A percentile compares a stretch with the other conserved stretches of the same genome.
These are phyloP conservation scores for Channa striata DNA, from an alignment of 2,797 vertebrate genomes.

Conservation along the genomic window DNA sequence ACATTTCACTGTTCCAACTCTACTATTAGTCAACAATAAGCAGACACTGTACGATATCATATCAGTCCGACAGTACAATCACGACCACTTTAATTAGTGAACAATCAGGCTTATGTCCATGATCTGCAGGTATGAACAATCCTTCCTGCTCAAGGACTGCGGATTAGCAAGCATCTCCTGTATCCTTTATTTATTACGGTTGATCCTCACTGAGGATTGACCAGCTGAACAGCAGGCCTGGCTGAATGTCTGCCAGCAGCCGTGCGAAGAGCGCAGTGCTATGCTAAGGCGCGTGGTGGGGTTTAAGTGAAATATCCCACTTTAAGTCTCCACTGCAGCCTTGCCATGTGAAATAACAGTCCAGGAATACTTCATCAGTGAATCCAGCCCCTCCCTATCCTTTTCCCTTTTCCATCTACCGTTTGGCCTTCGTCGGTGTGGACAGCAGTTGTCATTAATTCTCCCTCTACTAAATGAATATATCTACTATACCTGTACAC, in stretches of 20 bases:
- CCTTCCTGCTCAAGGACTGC: conserved; percentile 27
- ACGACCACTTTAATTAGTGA: conserved; percentile 47
- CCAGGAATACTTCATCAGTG: conserved; percentile 74
- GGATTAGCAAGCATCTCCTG: conserved; percentile 73
- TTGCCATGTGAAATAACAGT: conserved; percentile 81
- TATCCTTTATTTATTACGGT: conserved; percentile 72
- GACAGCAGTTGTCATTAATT: conserved; percentile 63
- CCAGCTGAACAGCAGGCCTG: conserved; percentile 12
- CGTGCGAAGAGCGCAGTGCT: conserved; percentile 57
- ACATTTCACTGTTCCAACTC: conserved; percentile 13
- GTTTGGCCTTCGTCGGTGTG: conserved; percentile 43
- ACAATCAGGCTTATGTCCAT: conserved; percentile 28
- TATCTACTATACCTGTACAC: conserved; percentile 7
- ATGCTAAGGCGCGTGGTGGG: conserved; percentile 77
- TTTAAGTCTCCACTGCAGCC: conserved; percentile 71
- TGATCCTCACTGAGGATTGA: conserved; percentile 57
- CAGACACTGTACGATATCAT: conserved; percentile 5
- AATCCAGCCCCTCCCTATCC: conserved; percentile 24
- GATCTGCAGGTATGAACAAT: conserved; percentile 34
- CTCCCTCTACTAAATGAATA: conserved; percentile 31
- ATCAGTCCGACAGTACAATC: conserved; percentile 11
- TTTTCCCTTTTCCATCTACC: conserved; percentile 44
- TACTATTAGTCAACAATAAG: conserved; percentile 15
- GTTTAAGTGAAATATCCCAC: conserved; percentile 83
- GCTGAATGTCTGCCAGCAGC: conserved; percentile 50